Percentiles rank a stretch among this genome's conserved stretches.
These are phyloP conservation scores for Stictonetta naevosa DNA, from an alignment of 2,113 vertebrate species.

Conservation along the genomic window DNA sequence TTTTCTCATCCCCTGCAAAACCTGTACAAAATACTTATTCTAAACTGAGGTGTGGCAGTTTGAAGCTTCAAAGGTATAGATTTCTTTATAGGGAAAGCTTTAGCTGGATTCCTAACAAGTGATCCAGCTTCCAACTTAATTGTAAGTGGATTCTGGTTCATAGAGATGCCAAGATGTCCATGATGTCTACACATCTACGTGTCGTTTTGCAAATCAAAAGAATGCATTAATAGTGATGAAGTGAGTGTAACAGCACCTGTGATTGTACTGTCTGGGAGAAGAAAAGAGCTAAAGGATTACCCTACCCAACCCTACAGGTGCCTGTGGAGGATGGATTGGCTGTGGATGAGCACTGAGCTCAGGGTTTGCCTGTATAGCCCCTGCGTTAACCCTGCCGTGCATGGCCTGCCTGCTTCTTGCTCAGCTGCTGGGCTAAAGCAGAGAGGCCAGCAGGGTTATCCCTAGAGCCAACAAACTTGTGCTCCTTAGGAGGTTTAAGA, in stretches of 20 bases:
- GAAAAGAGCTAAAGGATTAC: background rate
- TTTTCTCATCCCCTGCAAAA: background rate
- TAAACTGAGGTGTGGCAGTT: background rate
- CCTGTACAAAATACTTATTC: background rate
- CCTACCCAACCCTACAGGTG: background rate
- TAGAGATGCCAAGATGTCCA: background rate
- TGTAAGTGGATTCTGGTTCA: background rate
- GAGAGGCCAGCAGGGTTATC: background rate
- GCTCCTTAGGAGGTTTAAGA: conserved; percentile 40
- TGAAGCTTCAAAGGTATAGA: background rate
- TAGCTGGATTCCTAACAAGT: background rate
- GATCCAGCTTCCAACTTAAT: background rate
- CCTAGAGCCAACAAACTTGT: background rate
- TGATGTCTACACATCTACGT: background rate
- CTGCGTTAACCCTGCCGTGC: rapidly evolving
- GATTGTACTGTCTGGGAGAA: background rate
- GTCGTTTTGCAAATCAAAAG: background rate
- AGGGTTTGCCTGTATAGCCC: background rate
- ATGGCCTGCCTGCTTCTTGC: background rate
- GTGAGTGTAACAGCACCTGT: background rate
- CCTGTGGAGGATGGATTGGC: background rate
- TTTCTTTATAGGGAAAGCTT: background rate
- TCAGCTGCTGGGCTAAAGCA: background rate
- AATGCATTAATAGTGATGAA: background rate
- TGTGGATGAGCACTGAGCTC: background rate